Evolutionary conservation across 2,888 invertebrate genomes (phyloP).

Genomic region (Heteromurus nitidus): DNA sequence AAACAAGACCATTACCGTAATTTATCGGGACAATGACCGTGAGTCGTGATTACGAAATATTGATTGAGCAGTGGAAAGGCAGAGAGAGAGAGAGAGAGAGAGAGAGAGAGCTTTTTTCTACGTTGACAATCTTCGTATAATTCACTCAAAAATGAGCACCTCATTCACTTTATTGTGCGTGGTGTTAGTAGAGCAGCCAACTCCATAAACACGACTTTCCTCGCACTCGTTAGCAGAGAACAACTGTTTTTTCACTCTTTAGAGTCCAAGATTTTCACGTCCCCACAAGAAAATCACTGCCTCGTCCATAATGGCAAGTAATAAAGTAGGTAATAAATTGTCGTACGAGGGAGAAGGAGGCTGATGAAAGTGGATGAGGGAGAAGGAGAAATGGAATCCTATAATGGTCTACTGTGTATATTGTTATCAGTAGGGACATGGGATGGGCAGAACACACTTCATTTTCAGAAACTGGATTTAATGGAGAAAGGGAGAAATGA

Average conservation of each 20-base stretch:
- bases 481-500: not conserved
- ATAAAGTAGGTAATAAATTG: constrained; percentile 40
- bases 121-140: constrained; percentile 27
- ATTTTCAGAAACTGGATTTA: not conserved
- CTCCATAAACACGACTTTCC: not conserved
- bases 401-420: not conserved
- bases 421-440: not conserved
- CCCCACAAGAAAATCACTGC: constrained; percentile 27
- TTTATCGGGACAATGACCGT: constrained; percentile 49
- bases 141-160: constrained; percentile 1
- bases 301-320: constrained; percentile 34
- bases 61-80: constrained; percentile 18
- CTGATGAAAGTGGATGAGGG: not conserved
- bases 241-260: no score
- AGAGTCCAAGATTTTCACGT: no score
- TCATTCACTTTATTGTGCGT: not conserved
- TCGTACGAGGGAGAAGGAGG: not conserved
- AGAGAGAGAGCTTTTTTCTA: no score
- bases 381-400: not conserved
- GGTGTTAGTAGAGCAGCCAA: not conserved
- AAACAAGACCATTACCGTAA: constrained; percentile 46
- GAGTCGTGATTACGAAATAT: constrained; percentile 48
- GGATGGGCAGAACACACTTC: not conserved
- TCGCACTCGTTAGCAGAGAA: not conserved
- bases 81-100: no score